Base-by-base conservation (phyloP, 2,113 vertebrate genomes). In the Heterotis niloticus region DNA sequence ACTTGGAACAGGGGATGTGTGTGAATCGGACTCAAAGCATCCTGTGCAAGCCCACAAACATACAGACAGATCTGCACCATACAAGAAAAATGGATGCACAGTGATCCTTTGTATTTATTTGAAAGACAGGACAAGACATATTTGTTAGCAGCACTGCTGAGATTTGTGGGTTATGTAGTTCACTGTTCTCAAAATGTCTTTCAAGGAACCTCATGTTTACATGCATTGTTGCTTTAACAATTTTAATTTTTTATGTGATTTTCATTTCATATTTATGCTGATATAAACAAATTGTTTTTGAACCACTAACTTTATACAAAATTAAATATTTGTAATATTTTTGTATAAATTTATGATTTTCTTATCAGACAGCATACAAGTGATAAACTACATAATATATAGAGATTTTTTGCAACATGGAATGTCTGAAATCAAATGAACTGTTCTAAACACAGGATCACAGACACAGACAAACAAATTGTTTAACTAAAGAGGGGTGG, bases 31-130 rank as follows among this genome's bases (percentile, higher is more conserved):
- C 34, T 7, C 34, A 44, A 56, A 52, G n/a, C 64, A 20, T n/a
- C 29, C 44, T 72, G 69, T 26, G 29, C 12, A 69, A 29, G 29
- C n/a, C n/a, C 69, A 54, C 44, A 2, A 44, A 54, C 17, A n/a
- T 51, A 10, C n/a, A 65, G 16, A 4, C 69, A n/a, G 11, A 10
- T 62, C 12, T 23, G 66, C 66, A 44, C 9, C 5, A 13, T 51
- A 24, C 26, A 3, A 76, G 75, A 51, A 65, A 70, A 26, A 70
- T 54, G 26, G 44, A 70, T 62, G 54, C 70, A 86, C 82, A 85
- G 79, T 82, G 81, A 87, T 81, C 79, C 71, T 79, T 82, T 85
- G 84, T 80, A 56, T 90, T 90, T 90, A 89, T 91, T 89, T 77
- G 84, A 76, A 81, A 89, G 87, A 88, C 78, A 86, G 75, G 87